Base-by-base conservation (phyloP, 2,888 invertebrate species). In the Tetropium fuscum region DNA sequence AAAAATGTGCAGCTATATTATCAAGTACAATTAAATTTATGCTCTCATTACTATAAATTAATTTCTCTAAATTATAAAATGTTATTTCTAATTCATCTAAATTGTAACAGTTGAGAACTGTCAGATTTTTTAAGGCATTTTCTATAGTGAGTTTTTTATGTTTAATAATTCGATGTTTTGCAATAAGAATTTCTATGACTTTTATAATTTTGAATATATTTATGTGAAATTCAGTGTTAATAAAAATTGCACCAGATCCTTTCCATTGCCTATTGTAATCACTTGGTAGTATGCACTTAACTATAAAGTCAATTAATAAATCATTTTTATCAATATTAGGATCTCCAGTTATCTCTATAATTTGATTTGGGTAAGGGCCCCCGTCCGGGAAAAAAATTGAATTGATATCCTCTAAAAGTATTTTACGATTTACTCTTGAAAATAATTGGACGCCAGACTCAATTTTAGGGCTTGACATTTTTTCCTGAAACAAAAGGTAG, bases 371-470 rank as follows among this genome's bases (percentile, higher is more conserved):
- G 16, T 54, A 49, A 15, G 72, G 72, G 3, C 70, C 71, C 13
- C 72, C 71, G 6, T 71, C 49, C 0, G 67, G 69, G 48, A 77
- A 74, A 18, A 75, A 51, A 43, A 55, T 54, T 2, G 66, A 57
- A 58, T 74, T 73, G 20, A 77, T 68, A 5, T 68, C 69, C 22
- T 59, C 59, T 43, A 75, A 58, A 43, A 44, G 53, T 6, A 57
- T 59, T 44, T 65, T 64, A 10, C 54, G 59, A 8, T 64, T 68
- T 11, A 76, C 57, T 63, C 76, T 63, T n/a, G 72, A 70, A 53
- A 75, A 74, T 16, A 76, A 59, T 43, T 76, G 74, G 7, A 73
- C 70, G 1, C 76, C 76, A n/a, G 74, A 74, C 66, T 76, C 76
- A 18, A 76, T 58, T 43, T 56, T 44, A 7, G n/a, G 38, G 8